Percentiles rank a stretch among this genome's conserved stretches.
Conservation (phyloP, 2,797 vertebrate species). For the Gambelia wislizenii region DNA sequence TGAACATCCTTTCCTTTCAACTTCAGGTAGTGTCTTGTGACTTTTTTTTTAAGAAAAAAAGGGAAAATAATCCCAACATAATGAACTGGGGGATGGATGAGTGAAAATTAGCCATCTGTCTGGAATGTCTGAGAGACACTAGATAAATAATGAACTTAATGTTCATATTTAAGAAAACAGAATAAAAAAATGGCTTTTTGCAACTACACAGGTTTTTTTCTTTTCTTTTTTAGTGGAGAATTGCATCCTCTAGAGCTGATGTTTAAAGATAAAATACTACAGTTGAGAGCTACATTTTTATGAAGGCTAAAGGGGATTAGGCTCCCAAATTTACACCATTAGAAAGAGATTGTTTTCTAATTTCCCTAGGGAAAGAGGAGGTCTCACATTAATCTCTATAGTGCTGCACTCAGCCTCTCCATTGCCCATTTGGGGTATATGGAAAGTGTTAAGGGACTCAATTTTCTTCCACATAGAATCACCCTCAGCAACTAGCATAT, state of each 20-base stretch:
- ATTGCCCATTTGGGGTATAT: constrained; percentile 9
- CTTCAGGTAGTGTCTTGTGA: not conserved
- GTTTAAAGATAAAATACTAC: constrained; percentile 12
- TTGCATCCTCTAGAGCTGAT: not conserved
- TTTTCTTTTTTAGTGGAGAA: not conserved
- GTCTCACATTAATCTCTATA: not conserved
- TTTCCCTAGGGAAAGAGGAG: not conserved
- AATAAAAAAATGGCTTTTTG: constrained; percentile 15
- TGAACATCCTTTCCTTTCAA: not conserved
- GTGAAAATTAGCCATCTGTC: constrained; percentile 12
- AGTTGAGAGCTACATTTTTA: not conserved
- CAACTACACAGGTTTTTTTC: not conserved
- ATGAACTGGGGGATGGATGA: not conserved
- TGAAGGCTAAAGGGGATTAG: constrained; percentile 12
- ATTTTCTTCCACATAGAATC: constrained; percentile 8
- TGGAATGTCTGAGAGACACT: not conserved
- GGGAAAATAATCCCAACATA: constrained; percentile 9
- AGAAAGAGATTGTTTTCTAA: constrained; percentile 27
- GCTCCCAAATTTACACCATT: not conserved
- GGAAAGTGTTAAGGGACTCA: constrained; percentile 18
- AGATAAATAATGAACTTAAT: constrained; percentile 13
- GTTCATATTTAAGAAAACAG: constrained; percentile 19
- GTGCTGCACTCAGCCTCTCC: not conserved
- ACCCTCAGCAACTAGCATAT: constrained; percentile 3
- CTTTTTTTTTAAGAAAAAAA: constrained; percentile 8